Evolutionary conservation across 2,888 invertebrate species (phyloP).

Genomic region (Myopa testacea): DNA sequence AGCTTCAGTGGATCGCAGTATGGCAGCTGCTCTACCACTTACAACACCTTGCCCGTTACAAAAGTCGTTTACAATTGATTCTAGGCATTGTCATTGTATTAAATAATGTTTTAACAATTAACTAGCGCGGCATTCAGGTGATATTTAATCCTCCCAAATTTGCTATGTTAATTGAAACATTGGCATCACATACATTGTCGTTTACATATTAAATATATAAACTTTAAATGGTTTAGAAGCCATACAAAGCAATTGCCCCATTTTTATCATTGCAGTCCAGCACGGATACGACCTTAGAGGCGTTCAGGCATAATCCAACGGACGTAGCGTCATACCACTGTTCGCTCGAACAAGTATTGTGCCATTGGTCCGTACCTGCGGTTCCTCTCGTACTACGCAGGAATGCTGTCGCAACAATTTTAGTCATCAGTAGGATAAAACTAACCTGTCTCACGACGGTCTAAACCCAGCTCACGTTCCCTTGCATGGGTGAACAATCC

Average conservation of each 20-base stretch:
- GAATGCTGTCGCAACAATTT: constrained; percentile 68
- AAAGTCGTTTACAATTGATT: constrained; percentile 71
- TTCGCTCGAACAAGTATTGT: constrained; percentile 51
- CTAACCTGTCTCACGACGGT: constrained; percentile 47
- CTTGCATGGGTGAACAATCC: constrained; percentile 42
- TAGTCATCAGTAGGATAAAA: constrained; percentile 45
- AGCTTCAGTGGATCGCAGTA: too few species aligned
- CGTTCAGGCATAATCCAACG: constrained; percentile 43
- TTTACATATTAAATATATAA: constrained; percentile 39
- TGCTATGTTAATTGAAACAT: constrained; percentile 37
- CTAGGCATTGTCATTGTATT: constrained; percentile 65
- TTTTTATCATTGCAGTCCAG: constrained; percentile 49
- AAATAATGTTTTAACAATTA: constrained; percentile 65
- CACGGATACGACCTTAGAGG: constrained; percentile 47
- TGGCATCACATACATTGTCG: constrained; percentile 41
- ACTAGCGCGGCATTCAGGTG: constrained; percentile 33
- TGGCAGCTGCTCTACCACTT: constrained; percentile 72
- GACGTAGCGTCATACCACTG: constrained; percentile 47
- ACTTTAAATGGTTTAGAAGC: constrained; percentile 47
- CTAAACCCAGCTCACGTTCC: constrained; percentile 43
- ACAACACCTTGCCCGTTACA: constrained; percentile 72
- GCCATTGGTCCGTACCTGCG: constrained; percentile 59
- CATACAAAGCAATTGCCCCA: constrained; percentile 47
- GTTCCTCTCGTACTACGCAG: constrained; percentile 74
- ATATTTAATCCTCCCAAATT: constrained; percentile 29